Evolutionary conservation across 2,888 invertebrate genomes (phyloP).

Genomic region (Apeira syringaria): DNA sequence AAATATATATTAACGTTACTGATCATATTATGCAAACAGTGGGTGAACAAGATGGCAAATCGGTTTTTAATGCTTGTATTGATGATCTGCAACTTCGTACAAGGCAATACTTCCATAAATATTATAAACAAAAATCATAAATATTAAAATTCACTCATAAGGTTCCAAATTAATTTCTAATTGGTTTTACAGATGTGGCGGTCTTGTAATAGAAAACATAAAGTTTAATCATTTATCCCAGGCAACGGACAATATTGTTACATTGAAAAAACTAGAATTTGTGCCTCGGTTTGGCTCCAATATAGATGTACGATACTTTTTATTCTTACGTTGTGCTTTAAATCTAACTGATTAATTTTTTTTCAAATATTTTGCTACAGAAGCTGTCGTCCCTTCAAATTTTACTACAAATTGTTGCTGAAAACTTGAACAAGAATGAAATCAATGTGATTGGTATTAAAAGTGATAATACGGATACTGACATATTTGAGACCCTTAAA

Average conservation of each 20-base stretch:
- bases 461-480: neutral
- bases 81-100: slow-evolving; percentile 25
- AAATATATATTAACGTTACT: slow-evolving; percentile 33
- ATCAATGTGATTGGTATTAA: slow-evolving; percentile 32
- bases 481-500: slow-evolving; percentile 11
- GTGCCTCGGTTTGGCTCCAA: slow-evolving; percentile 19
- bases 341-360: slow-evolving; percentile 26
- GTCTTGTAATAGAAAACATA: slow-evolving; percentile 37
- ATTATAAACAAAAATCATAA: too few relatives aligned
- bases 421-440: slow-evolving; percentile 34
- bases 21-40: slow-evolving; percentile 24
- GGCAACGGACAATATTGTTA: slow-evolving; percentile 15
- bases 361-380: slow-evolving; percentile 23
- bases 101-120: slow-evolving; percentile 31
- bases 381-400: slow-evolving; percentile 27
- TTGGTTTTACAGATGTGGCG: slow-evolving; percentile 42
- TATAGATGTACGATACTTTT: slow-evolving; percentile 32
- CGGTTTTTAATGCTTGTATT: slow-evolving; percentile 26
- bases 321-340: too few relatives aligned
- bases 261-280: slow-evolving; percentile 25
- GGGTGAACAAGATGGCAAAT: slow-evolving; percentile 2
- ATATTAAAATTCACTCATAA: neutral
- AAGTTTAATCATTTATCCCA: slow-evolving; percentile 30
- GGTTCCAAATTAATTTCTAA: neutral
- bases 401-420: slow-evolving; percentile 38